phyloP scores from a whole-genome alignment of 2,797 vertebrate species.

The Smutsia gigantea region DNA sequence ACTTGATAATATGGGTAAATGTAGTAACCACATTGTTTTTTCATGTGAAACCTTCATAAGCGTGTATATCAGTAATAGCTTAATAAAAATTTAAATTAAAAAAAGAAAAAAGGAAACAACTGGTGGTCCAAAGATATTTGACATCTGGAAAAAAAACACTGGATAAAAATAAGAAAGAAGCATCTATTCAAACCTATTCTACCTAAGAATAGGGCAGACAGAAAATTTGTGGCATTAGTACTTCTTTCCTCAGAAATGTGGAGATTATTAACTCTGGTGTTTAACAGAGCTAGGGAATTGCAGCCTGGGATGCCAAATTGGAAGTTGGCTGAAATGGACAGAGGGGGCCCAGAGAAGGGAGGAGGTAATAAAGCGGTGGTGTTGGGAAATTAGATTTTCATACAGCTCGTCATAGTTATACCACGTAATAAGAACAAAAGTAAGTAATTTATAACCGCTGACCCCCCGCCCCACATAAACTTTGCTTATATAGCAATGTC shows the following conservation, averaged over 20 bases:
- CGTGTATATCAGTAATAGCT: no score
- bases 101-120: background rate
- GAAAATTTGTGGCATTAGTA: background rate
- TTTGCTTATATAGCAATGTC: background rate
- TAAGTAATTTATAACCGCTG: background rate
- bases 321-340: background rate
- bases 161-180: background rate
- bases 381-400: background rate
- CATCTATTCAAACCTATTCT: background rate
- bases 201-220: background rate
- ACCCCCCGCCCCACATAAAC: background rate
- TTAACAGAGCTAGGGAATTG: background rate
- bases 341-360: background rate
- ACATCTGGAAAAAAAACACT: background rate
- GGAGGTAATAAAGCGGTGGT: background rate
- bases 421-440: background rate
- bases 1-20: no score
- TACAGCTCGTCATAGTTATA: background rate
- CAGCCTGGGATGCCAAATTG: conserved; percentile 29
- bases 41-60: no score
- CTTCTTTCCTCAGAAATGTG: conserved; percentile 37
- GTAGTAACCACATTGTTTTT: no score
- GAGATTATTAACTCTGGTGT: background rate
- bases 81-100: no score
- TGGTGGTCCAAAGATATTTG: background rate